Conservation (phyloP, 2,113 vertebrate genomes). For the Beaufortia kweichowensis region DNA sequence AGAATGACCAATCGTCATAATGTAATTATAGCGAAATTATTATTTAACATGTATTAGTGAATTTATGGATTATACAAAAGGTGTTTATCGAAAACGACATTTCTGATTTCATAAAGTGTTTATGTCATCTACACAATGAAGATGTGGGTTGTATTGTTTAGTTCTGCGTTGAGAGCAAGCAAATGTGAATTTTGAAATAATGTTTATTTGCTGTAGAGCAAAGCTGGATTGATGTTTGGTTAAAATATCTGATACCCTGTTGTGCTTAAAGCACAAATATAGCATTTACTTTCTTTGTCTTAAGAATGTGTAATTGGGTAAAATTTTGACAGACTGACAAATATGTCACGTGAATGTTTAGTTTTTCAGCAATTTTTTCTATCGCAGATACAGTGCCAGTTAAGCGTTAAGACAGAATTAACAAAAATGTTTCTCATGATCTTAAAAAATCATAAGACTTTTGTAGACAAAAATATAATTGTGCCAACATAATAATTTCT, state of each 20-base stretch:
- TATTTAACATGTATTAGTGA: background rate
- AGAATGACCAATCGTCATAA: background rate
- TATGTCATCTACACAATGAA: background rate
- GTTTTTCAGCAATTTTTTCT: too few relatives aligned
- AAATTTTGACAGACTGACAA: too few relatives aligned
- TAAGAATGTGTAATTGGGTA: background rate
- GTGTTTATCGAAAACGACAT: background rate
- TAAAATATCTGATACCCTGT: background rate
- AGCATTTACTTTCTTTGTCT: background rate
- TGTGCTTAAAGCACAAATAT: background rate
- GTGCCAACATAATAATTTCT: too few relatives aligned
- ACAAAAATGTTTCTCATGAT: too few relatives aligned
- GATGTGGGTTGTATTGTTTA: background rate
- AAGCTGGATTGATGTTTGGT: background rate
- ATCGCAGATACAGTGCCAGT: too few relatives aligned
- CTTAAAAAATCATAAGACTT: too few relatives aligned
- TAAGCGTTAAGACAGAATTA: too few relatives aligned
- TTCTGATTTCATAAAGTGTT: background rate
- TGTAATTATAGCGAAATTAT: background rate
- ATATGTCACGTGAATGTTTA: too few relatives aligned
- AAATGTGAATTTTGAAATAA: background rate
- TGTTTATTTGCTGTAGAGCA: background rate
- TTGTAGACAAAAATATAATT: too few relatives aligned
- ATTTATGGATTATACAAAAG: background rate
- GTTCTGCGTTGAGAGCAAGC: background rate